Percentiles rank a stretch among this genome's conserved stretches.
These are phyloP conservation scores for Neomonachus schauinslandi DNA, from an alignment of 2,113 vertebrate species.

Conservation along the genomic window DNA sequence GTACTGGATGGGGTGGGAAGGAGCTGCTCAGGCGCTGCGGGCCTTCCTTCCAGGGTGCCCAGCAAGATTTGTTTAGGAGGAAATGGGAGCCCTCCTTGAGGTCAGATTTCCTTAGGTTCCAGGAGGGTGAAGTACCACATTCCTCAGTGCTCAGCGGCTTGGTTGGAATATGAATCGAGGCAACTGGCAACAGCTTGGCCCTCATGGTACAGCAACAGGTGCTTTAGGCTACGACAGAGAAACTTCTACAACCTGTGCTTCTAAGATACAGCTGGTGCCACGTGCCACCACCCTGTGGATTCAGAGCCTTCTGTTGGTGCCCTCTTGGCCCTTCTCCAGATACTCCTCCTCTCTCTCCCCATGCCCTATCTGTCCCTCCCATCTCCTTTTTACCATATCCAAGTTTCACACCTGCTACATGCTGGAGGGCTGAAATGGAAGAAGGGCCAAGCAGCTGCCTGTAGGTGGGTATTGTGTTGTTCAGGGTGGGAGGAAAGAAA, in stretches of 20 bases:
- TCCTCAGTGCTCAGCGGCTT: background rate
- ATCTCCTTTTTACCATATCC: background rate
- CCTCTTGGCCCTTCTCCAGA: background rate
- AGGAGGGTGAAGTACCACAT: background rate
- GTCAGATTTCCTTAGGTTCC: background rate
- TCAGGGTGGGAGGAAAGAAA: background rate
- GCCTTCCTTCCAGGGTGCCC: background rate
- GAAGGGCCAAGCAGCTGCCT: background rate
- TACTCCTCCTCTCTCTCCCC: background rate
- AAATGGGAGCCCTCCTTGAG: background rate
- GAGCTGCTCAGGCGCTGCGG: accelerated
- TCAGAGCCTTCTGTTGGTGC: background rate
- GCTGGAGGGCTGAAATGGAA: background rate
- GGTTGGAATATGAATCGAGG: background rate
- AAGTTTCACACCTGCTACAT: background rate
- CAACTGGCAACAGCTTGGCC: background rate
- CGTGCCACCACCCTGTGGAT: background rate
- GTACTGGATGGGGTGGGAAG: accelerated
- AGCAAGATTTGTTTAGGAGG: background rate
- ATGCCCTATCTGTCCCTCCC: background rate
- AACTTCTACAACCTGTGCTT: background rate
- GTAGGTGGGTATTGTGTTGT: background rate
- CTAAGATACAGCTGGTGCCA: background rate
- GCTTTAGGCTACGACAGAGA: background rate
- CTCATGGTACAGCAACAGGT: background rate